phyloP scores from a whole-genome alignment of 2,888 invertebrate species.

The Patella caerulea region DNA sequence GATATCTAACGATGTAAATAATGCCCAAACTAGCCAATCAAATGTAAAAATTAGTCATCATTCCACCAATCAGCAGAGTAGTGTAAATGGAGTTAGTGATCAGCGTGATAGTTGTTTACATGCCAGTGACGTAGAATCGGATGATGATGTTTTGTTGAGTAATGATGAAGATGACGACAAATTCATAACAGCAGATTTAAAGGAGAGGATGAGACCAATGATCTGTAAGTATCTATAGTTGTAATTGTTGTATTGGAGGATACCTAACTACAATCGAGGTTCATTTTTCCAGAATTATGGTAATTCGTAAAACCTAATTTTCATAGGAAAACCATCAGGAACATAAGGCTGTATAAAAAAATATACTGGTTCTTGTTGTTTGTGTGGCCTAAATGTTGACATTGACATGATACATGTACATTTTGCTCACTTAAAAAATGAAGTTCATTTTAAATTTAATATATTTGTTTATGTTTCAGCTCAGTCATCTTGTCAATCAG shows the following conservation, averaged over 20 bases:
- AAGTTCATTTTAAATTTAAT: neutral
- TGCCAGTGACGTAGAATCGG: neutral
- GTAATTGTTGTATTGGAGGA: neutral
- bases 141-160: constrained; percentile 4
- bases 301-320: no score
- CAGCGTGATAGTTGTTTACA: neutral
- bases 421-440: no score
- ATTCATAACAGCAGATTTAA: constrained; percentile 14
- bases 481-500: constrained; percentile 32
- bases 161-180: constrained; percentile 4
- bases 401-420: no score
- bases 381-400: no score
- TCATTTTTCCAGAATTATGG: no score
- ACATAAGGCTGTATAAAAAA: no score
- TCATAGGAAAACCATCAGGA: no score
- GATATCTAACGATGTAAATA: constrained; percentile 4
- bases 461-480: constrained; percentile 23
- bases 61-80: neutral
- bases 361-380: no score
- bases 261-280: no score
- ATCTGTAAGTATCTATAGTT: constrained; percentile 14
- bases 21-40: neutral
- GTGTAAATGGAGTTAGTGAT: constrained; percentile 5
- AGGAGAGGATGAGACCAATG: constrained; percentile 13
- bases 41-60: neutral